Evolutionary conservation across 2,797 vertebrate species (phyloP), one percentile per base, ranked within the genome.

Genomic region (Smutsia temminckii): DNA sequence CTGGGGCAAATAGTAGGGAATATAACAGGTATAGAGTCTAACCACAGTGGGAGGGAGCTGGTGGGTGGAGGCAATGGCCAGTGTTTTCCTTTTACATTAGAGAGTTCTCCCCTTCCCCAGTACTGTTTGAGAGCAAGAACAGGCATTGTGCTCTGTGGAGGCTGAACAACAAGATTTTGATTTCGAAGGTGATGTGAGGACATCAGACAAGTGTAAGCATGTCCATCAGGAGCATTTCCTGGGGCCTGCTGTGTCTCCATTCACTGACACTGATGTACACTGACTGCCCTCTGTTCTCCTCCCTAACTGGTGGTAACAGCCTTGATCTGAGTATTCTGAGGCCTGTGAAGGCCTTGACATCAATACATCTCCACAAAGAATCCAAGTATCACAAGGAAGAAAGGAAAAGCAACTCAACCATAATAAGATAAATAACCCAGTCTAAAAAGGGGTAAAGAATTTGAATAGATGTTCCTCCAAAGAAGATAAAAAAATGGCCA

Each of bases 121-220:
- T 42, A 16, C n/a, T 90, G 25, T 94, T 90, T 92, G 61, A 55
- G 25, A 96, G n/a, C 61, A 89, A 94, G 84, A 92, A 46, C 42
- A 93, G 14, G 55, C 59, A 42, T 40, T 89, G 37, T 93, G 77
- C 46, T 89, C 25, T 78, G 78, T 85, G 90, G 42, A 96, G 34
- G 53, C 37, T 89, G 88, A 89, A 66, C 69, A 97, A 57, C 37
- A 93, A 79, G 74, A 80, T 89, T 96, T 59, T 91, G 51, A 94
- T 95, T 95, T 94, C 85, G 91, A 95, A 74, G 90, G 93, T 96
- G 85, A 96, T 78, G 32, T 83, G 64, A 97, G 90, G 96, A 95
- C 59, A 97, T 51, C 63, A 96, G 96, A 93, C 77, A 96, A 94
- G 94, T 69, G 78, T 79, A 84, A 93, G 8, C 5, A 27, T 88